Evolutionary conservation across 2,113 vertebrate species (phyloP).

Genomic region (Dromaius novaehollandiae): DNA sequence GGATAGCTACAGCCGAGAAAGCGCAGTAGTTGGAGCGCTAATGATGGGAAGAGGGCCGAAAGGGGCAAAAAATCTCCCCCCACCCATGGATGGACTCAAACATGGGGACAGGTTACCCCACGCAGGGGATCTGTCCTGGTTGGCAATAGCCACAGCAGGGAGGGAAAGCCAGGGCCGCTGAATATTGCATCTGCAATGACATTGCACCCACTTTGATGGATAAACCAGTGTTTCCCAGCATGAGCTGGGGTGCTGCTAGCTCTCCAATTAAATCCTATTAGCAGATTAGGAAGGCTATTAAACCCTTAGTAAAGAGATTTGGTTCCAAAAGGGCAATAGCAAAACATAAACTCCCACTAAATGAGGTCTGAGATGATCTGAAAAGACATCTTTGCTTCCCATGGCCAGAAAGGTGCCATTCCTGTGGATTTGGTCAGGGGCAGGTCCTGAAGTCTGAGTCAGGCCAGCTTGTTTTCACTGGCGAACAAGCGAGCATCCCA

Average conservation of each 20-base stretch:
- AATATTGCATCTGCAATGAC: too few species aligned
- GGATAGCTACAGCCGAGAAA: background rate
- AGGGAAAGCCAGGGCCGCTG: too few species aligned
- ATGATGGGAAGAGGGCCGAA: background rate
- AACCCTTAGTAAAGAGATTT: rapidly evolving
- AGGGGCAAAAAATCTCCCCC: background rate
- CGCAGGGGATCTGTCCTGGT: too few species aligned
- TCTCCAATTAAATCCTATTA: background rate
- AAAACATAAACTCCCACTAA: rapidly evolving
- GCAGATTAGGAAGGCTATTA: background rate
- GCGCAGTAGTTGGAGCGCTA: background rate
- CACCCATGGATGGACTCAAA: too few species aligned
- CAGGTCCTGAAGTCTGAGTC: too few species aligned
- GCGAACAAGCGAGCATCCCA: too few species aligned
- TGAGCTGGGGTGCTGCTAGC: background rate
- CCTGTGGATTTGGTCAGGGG: background rate
- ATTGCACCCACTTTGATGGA: too few species aligned
- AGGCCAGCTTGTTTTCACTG: too few species aligned
- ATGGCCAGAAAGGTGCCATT: rapidly evolving
- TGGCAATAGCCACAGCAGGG: too few species aligned
- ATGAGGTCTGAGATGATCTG: rapidly evolving
- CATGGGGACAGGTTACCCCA: background rate
- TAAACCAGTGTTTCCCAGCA: too few species aligned
- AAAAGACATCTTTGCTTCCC: background rate
- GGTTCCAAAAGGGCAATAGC: rapidly evolving